Conservation (phyloP, 1,140 invertebrate species). For the Ylistrum balloti region DNA sequence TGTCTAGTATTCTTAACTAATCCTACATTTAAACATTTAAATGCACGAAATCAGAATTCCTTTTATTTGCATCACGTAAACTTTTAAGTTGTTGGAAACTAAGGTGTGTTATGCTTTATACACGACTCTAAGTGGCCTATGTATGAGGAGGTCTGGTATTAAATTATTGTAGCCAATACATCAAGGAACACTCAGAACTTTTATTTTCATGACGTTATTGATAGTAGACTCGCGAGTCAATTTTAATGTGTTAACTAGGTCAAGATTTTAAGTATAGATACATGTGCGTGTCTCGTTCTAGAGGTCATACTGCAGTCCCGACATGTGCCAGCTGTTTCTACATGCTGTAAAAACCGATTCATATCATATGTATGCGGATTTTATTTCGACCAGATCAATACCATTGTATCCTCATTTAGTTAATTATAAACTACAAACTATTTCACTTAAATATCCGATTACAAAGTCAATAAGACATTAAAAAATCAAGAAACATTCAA, state of each 20-base stretch:
- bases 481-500: too few species aligned
- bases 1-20: neutral
- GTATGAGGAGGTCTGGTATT: neutral
- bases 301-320: neutral
- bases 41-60: neutral
- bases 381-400: conserved; percentile 26
- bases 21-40: conserved; percentile 30
- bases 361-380: conserved; percentile 11
- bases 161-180: neutral
- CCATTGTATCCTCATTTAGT: neutral
- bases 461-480: too few species aligned
- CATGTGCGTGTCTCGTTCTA: conserved; percentile 50
- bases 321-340: conserved; percentile 37
- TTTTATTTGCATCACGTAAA: neutral
- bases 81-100: neutral
- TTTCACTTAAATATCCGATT: too few species aligned
- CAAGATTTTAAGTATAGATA: conserved; percentile 54
- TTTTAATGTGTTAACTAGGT: conserved; percentile 58
- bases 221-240: conserved; percentile 3
- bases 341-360: neutral
- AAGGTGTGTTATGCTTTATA: neutral
- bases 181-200: neutral
- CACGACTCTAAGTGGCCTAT: neutral
- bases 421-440: neutral
- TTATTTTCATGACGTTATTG: neutral